These are phyloP conservation scores for Colinus virginianus DNA, from an alignment of 2,113 vertebrate genomes.

Conservation along the genomic window DNA sequence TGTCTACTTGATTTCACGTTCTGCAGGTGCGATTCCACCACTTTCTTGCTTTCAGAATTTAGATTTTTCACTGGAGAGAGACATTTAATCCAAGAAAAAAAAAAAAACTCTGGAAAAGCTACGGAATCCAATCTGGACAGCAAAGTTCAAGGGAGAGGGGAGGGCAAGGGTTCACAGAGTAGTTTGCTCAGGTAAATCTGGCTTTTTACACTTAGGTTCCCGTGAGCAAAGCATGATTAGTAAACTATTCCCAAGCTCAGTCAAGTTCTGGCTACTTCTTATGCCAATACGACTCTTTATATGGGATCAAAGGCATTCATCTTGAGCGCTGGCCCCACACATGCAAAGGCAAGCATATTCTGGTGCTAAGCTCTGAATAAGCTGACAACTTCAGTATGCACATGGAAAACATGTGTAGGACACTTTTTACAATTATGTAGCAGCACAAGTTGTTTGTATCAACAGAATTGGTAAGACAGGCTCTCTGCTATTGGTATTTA, in stretches of 20 bases:
- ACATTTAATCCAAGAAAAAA: neutral
- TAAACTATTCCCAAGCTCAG: slow-evolving; percentile 7
- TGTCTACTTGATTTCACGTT: neutral
- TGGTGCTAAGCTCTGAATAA: neutral
- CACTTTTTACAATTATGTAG: neutral
- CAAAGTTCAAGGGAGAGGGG: neutral
- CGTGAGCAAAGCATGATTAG: neutral
- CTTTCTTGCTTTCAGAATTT: neutral
- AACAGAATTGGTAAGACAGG: neutral
- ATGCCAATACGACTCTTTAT: neutral
- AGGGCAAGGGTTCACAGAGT: slow-evolving; percentile 15
- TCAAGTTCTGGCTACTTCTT: neutral
- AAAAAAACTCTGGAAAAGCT: neutral
- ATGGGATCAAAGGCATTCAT: neutral
- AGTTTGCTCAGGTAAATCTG: slow-evolving; percentile 12
- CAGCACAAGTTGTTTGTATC: neutral
- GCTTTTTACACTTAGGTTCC: neutral
- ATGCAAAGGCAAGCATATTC: neutral
- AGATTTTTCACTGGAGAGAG: neutral
- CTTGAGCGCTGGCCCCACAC: neutral
- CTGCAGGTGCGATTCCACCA: neutral
- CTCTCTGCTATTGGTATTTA: neutral
- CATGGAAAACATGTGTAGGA: neutral
- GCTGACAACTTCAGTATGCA: neutral
- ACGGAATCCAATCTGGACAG: neutral